Base-by-base conservation (phyloP, 1,140 invertebrate genomes). In the Rhopalosiphum padi region DNA sequence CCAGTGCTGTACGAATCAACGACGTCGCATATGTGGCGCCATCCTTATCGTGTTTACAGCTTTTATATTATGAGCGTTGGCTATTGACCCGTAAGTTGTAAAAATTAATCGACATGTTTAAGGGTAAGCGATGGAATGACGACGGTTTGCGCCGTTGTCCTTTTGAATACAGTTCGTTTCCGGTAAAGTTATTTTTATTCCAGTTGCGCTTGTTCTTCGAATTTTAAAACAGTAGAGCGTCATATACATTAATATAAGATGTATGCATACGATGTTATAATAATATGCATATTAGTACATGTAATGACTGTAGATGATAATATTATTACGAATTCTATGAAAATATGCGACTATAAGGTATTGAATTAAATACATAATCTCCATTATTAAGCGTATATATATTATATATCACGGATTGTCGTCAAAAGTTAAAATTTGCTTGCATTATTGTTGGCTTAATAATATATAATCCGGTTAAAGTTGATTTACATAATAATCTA, bases 31-130 rank as follows among this genome's bases (percentile, higher is more conserved):
- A 83, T 83, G 37, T 41, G 82, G n/a, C 21, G 82, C 82, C 82
- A 41, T 77, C 2, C 82, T 83, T 83, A 83, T 37, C 8, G 37
- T 23, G 37, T 11, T 85, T 85, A 85, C 37, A n/a, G 60, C 15
- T 77, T 51, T 35, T 41, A 41, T 85, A 85, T 85, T 41, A 85
- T 43, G 37, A 41, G 22, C 41, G 37, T 41, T 41, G 41, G 41
- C 37, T 41, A 77, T 77, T n/a, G n/a, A 77, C 60, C n/a, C 60
- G 60, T 77, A 77, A 25, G 83, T 85, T 9, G 22, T 41, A 85
- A 85, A 85, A 85, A 85, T 43, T 85, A 85, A 85, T 85, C 83
- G 83, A 85, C 83, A 25, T 41, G 23, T 85, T 85, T 85, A 77
- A n/a, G n/a, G 4, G 83, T 23, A 25, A 85, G 22, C 41, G 37